Base-by-base conservation (phyloP, 2,113 vertebrate species). In the Menidia beryllina region DNA sequence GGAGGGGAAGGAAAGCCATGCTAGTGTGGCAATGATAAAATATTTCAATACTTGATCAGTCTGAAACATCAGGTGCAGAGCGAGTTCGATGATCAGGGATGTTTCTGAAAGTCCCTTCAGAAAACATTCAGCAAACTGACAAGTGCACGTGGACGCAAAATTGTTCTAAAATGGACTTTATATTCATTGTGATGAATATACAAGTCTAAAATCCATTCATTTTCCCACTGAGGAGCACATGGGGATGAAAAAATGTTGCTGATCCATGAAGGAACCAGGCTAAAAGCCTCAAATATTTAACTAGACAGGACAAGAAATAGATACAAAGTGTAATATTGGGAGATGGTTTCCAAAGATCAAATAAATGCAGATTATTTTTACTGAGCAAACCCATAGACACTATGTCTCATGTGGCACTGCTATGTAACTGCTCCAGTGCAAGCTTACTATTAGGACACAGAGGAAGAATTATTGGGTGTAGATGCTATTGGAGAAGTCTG, bases 1-100 rank as follows among this genome's bases (percentile, higher is more conserved):
- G 24, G 50, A n/a, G 45, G 54, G 68, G 48, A 48, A 57, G 81
- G 62, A 68, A 73, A 74, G 71, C 81, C 82, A 89, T 88, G 91
- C 77, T 73, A 56, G 76, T 80, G 79, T 54, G 62, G 70, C 48
- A 63, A 65, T 69, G 58, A 59, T 26, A 53, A 59, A 77, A 61
- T n/a, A 38, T 11, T 19, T 34, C 23, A 15, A 81, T 39, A 48
- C 55, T 56, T 41, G 43, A 56, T 49, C 43, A 55, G 19, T 36
- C 45, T 36, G 45, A 34, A 26, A 36, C 21, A 45, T 45, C 13
- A 74, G 27, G 27, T 38, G 45, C 36, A 43, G 45, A 59, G 43
- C 43, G 52, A 64, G 43, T 36, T 49, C 53, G 41, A 23, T 24
- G 64, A 9, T 64, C 2, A 26, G 6, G 38, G 41, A 45, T 45